These are phyloP conservation scores for Thera obeliscata DNA, from an alignment of 2,888 invertebrate species.

Conservation along the genomic window DNA sequence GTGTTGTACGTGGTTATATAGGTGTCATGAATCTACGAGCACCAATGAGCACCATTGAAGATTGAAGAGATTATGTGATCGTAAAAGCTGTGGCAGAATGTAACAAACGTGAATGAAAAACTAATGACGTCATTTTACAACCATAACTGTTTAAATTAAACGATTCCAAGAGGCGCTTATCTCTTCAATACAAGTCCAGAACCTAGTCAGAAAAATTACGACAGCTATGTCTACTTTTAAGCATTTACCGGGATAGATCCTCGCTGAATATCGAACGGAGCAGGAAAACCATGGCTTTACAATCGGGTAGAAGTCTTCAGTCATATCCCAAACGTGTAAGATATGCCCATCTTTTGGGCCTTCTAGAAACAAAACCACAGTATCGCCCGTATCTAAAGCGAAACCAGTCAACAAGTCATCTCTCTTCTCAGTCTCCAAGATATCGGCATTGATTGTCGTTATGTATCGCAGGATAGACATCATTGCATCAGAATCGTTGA, in stretches of 20 bases:
- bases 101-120: too few relatives aligned
- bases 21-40: too few relatives aligned
- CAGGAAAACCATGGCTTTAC: slow-evolving; percentile 64
- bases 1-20: too few relatives aligned
- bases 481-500: slow-evolving; percentile 49
- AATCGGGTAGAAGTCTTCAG: slow-evolving; percentile 59
- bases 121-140: too few relatives aligned
- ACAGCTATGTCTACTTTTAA: too few relatives aligned
- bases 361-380: slow-evolving; percentile 65
- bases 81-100: too few relatives aligned
- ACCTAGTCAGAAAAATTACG: too few relatives aligned
- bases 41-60: too few relatives aligned
- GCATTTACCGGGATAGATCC: slow-evolving; percentile 66
- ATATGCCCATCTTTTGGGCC: slow-evolving; percentile 67
- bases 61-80: too few relatives aligned
- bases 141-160: too few relatives aligned
- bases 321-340: slow-evolving; percentile 64
- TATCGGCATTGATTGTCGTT: slow-evolving; percentile 57
- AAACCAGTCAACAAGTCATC: slow-evolving; percentile 67
- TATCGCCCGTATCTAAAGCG: slow-evolving; percentile 64
- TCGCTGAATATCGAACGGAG: slow-evolving; percentile 56
- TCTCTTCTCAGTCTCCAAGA: slow-evolving; percentile 37
- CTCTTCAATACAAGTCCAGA: too few relatives aligned
- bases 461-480: slow-evolving; percentile 55
- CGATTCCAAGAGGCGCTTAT: too few relatives aligned